Evolutionary conservation across 2,797 vertebrate genomes (phyloP), one percentile per base, ranked within the genome.

Genomic region (Hylomyscus alleni): DNA sequence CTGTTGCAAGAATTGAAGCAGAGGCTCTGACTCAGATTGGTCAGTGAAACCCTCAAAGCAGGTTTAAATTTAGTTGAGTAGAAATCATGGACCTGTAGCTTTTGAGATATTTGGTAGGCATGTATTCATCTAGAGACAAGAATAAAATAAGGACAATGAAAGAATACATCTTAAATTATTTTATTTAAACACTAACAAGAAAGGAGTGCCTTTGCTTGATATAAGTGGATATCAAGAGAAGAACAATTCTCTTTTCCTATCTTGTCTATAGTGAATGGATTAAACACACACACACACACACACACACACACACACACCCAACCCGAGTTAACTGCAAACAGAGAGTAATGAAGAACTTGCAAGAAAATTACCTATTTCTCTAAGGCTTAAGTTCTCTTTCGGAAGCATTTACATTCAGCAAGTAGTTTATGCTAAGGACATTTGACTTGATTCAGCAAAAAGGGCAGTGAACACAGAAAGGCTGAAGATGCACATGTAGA

Each of bases 41-140:
- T 56, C 77, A 82, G 44, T 67, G 83, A 97, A 94, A 81, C 8
- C 44, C 62, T 88, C 65, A 88, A 14, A 52, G 56, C 6, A 76
- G 34, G 84, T 95, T 83, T 88, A 12, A 88, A 34, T 92, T 60
- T 95, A 67, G 86, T n/a, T 95, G 69, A 95, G 78, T 56, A 89
- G 40, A 94, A 87, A 78, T 12, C 31, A 44, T 62, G 19, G 26
- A 80, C n/a, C 22, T 76, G 12, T 72, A 84, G 58, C 20, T 47
- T 20, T 1, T 92, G 13, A 44, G 54, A 81, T 77, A 81, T 26
- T 26, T 94, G 73, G 11, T 22, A 91, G 72, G 15, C 14, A 12
- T 84, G 56, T 8, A 0, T 52, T 90, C 65, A 34, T 60, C 52
- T 54, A 52, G 76, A 76, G 50, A 37, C n/a, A 34, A 91, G 80